phyloP scores from a whole-genome alignment of 2,888 invertebrate genomes.

The Tyria jacobaeae region DNA sequence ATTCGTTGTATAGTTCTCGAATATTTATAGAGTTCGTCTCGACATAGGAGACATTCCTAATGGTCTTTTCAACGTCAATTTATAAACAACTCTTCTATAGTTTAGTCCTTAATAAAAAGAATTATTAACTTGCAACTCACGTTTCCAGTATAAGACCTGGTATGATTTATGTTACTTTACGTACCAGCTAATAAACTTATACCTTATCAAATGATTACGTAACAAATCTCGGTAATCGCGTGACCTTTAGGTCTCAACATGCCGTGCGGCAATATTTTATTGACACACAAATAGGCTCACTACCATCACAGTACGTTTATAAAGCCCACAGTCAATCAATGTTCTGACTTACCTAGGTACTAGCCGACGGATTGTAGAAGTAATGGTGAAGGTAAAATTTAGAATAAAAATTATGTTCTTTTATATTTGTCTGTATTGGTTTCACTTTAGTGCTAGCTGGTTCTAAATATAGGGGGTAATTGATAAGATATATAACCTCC shows the following conservation, averaged over 20 bases:
- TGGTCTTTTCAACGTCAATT: too few relatives aligned
- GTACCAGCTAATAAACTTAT: background rate
- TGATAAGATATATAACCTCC: conserved; percentile 5
- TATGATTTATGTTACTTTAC: background rate
- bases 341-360: conserved; percentile 28
- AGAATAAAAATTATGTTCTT: conserved; percentile 5
- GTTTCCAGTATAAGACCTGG: background rate
- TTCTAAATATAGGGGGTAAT: conserved; percentile 4
- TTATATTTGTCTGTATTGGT: conserved; percentile 17
- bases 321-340: conserved; percentile 49
- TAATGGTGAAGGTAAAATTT: conserved; percentile 8
- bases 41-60: too few relatives aligned
- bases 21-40: too few relatives aligned
- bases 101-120: too few relatives aligned
- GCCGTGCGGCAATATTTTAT: conserved; percentile 37
- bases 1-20: too few relatives aligned
- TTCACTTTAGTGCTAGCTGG: background rate
- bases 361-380: conserved; percentile 16
- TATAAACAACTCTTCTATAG: too few relatives aligned
- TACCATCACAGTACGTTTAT: conserved; percentile 24
- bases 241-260: conserved; percentile 12
- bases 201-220: conserved; percentile 40
- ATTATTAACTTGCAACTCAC: background rate
- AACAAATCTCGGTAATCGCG: conserved; percentile 30
- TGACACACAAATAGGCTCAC: conserved; percentile 32